Base-by-base conservation (phyloP, 2,797 vertebrate species). In the Sebastes minor region DNA sequence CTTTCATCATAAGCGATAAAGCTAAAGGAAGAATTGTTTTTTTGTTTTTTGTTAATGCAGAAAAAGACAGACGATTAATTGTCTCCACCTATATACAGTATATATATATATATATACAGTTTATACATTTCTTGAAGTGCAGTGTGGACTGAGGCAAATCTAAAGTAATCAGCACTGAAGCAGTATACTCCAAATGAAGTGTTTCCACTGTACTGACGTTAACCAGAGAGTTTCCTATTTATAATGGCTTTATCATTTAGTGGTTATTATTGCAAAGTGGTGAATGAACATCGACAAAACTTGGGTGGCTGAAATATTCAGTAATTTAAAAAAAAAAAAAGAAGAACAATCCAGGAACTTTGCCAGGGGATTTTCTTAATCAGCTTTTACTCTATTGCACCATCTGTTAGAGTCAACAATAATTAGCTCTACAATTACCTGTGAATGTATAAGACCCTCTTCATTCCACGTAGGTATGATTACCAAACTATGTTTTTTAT, bases 341-440 rank as follows among this genome's bases (percentile, higher is more conserved):
- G 55, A 73, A 1, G 8, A 74, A 82, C 78, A 86, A 80, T 82
- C 78, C 42, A 82, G 80, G 80, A 87, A 71, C 55, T 89, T 83
- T 81, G 86, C 90, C 85, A 87, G 78, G 72, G 83, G 68, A 87
- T 86, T 88, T 85, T 78, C 59, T 64, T 85, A 80, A 93, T 91
- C 88, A 80, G 84, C 78, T 82, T 84, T 75, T 62, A 67, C 80
- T 87, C 71, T 64, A 68, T 73, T 76, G 84, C 86, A 85, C 87
- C 91, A 91, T 91, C 91, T 91, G 93, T 90, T 89, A 82, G 65
- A 66, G 73, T 78, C 63, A 10, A 72, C 85, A 74, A 74, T 80
- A 86, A 93, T 91, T 75, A 83, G 59, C 62, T 80, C 60, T 28
- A 80, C 74, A 88, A 90, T 89, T 85, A 89, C 84, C 80, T 74